Conservation (phyloP, 2,113 vertebrate genomes). For the Eonycteris spelaea region DNA sequence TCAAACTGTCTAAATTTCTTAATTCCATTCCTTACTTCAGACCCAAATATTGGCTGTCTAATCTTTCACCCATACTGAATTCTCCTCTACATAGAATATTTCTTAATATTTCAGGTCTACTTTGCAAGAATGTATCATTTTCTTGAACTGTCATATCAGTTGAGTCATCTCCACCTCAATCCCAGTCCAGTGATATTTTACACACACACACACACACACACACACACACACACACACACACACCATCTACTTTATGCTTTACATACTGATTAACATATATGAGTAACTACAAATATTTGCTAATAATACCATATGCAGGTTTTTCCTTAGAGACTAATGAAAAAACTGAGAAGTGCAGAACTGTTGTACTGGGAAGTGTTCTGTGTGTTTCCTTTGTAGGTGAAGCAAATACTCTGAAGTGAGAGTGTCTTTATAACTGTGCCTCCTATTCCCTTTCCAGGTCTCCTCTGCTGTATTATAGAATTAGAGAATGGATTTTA, state of each 20-base stretch:
- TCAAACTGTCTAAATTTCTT: background rate
- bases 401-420: background rate
- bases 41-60: background rate
- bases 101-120: background rate
- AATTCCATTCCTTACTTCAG: background rate
- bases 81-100: background rate
- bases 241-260: background rate
- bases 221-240: background rate
- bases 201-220: background rate
- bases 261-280: background rate
- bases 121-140: background rate
- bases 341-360: background rate
- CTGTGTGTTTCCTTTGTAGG: background rate
- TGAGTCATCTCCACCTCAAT: background rate
- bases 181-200: background rate
- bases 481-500: slow-evolving; percentile 30
- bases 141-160: background rate
- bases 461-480: background rate
- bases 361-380: background rate
- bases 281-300: background rate
- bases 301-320: background rate
- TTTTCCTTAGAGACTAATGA: background rate
- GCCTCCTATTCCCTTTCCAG: background rate
- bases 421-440: background rate
- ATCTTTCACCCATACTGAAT: background rate